phyloP scores from a whole-genome alignment of 2,113 vertebrate genomes.

The Tor tambroides region DNA sequence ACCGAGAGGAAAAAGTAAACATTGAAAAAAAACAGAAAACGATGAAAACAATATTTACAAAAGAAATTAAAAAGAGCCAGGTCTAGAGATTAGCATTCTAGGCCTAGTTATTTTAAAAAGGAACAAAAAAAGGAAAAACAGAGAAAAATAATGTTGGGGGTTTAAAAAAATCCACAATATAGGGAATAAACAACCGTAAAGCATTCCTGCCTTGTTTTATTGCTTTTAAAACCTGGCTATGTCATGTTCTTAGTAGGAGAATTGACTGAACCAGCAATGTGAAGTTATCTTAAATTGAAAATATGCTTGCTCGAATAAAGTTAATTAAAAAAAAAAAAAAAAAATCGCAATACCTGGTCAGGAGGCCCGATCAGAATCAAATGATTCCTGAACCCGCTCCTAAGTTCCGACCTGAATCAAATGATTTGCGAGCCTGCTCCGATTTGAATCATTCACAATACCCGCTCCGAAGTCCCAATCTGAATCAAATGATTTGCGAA shows the following conservation, averaged over 20 bases:
- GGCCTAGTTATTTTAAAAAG: slow-evolving; percentile 89
- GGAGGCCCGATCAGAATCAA: no score
- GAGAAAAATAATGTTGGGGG: slow-evolving; percentile 86
- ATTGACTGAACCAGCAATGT: slow-evolving; percentile 83
- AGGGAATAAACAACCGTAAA: slow-evolving; percentile 77
- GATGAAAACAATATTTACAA: slow-evolving; percentile 95
- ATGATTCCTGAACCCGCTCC: no score
- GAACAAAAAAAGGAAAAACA: slow-evolving; percentile 86
- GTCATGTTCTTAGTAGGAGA: slow-evolving; percentile 79
- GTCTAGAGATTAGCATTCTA: slow-evolving; percentile 86
- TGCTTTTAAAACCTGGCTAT: slow-evolving; percentile 92
- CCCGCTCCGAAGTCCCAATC: no score
- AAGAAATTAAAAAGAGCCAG: slow-evolving; percentile 92
- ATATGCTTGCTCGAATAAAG: slow-evolving; percentile 99
- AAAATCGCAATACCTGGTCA: no score
- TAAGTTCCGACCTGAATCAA: no score
- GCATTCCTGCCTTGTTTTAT: slow-evolving; percentile 98
- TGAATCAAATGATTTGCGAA: no score
- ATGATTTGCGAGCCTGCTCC: no score
- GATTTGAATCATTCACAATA: no score
- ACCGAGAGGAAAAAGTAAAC: slow-evolving; percentile 97
- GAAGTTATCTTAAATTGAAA: slow-evolving; percentile 94
- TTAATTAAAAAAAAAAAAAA: slow-evolving; percentile 73
- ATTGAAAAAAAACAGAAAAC: slow-evolving; percentile 92
- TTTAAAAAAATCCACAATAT: slow-evolving; percentile 86